Base-by-base conservation (phyloP, 2,888 invertebrate genomes). In the Eubasilissa splendida region DNA sequence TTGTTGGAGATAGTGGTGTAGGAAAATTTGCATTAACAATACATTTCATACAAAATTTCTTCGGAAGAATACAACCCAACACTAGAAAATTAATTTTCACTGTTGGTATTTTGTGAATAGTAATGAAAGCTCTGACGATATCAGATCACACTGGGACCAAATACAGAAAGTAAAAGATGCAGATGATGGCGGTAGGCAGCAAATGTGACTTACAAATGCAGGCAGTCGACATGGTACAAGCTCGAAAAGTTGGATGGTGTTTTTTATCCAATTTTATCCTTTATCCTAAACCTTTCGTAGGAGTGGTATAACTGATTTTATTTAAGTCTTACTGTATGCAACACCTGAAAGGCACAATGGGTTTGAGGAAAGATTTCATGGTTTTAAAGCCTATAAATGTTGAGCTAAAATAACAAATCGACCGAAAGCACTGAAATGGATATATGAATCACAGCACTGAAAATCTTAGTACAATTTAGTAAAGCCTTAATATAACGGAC, bases 81-180 rank as follows among this genome's bases (percentile, higher is more conserved):
- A 81, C 99, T 99, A 88, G 99, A 99, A 92, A 99, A 99, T 90
- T 99, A 99, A 78, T 99, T 11, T 99, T 99, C 91, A 93, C 22
- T 99, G 84, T 93, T 99, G 86, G 99, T 99, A 84, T 99, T 99
- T 90, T 85, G 98, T 99, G 85, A 99, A 99, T 91, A 99, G 99
- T 89, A 96, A 97, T 83, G 99, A 99, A 91, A 99, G 99, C 88
- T 99, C 99, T 89, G 99, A 99, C 91, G 97, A 98, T 89, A 97
- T 97, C 87, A 96, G 93, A 86, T 97, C 97, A 86, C 99, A 99
- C 88, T 93, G 98, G 85, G 97, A 97, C 91, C 97, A 97, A 91
- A 99, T 99, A 85, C 98, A 99, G 90, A 93, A 99, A 86, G 99
- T 99, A 77, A 99, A 99, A 92, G 99, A 99, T 91, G 98, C 99